Percentiles rank a stretch among this genome's conserved stretches.
These are phyloP conservation scores for Clistopyga incitator DNA, from an alignment of 2,888 invertebrate species.

Conservation along the genomic window DNA sequence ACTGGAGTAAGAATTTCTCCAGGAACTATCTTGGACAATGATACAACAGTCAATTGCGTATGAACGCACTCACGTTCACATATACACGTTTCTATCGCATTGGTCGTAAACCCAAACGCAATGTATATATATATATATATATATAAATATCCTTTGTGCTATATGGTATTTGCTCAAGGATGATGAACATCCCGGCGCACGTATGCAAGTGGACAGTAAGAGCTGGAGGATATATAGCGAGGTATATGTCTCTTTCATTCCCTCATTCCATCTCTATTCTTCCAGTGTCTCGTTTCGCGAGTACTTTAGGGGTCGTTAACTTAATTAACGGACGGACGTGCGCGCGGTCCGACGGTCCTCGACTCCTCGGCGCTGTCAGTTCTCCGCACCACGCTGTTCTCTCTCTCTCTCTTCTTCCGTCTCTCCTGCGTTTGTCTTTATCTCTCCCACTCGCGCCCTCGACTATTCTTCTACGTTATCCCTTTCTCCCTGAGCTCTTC, in stretches of 20 bases:
- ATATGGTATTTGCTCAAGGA: background rate
- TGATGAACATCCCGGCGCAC: slow-evolving; percentile 21
- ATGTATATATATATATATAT: background rate
- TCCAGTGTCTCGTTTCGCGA: slow-evolving; percentile 73
- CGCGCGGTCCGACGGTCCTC: slow-evolving; percentile 68
- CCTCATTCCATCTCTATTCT: slow-evolving; percentile 61
- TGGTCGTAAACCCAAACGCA: background rate
- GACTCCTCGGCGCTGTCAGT: slow-evolving; percentile 60
- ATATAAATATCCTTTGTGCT: too few species aligned
- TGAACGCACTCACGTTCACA: slow-evolving; percentile 31
- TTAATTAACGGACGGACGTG: slow-evolving; percentile 81
- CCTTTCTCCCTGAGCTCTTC: slow-evolving; percentile 51
- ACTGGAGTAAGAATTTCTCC: slow-evolving; percentile 9
- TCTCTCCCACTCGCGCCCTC: slow-evolving; percentile 47
- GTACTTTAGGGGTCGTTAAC: slow-evolving; percentile 81
- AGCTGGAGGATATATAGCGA: slow-evolving; percentile 49
- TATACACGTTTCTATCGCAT: slow-evolving; percentile 14
- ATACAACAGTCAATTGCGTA: background rate
- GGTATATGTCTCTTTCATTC: slow-evolving; percentile 61
- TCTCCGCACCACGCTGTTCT: slow-evolving; percentile 60
- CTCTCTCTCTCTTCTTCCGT: slow-evolving; percentile 47
- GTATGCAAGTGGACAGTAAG: slow-evolving; percentile 29
- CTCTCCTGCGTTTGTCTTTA: background rate
- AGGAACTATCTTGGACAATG: slow-evolving; percentile 22
- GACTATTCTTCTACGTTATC: slow-evolving; percentile 48